Base-by-base conservation (phyloP, 2,113 vertebrate genomes). In the Lagopus leucura region DNA sequence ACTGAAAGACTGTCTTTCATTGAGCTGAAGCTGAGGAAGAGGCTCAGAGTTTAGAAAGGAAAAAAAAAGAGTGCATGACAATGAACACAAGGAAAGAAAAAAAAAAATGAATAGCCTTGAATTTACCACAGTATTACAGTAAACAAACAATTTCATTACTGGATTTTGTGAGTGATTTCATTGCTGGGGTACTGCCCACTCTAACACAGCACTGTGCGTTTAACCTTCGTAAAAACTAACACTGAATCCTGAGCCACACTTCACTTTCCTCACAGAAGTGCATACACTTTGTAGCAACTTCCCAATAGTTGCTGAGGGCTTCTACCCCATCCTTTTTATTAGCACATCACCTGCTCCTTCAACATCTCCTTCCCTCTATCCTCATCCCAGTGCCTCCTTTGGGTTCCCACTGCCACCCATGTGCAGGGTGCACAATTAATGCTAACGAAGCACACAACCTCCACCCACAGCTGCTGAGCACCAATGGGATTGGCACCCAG, bases 391-490 rank as follows among this genome's bases (percentile, higher is more conserved):
- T 13, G 38, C 13, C 19, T 43, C 47, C 32, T 40, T 20, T 13
- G 43, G 57, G 25, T 3, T 1, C 21, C 54, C 14, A 27, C n/a
- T 9, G 10, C n/a, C 8, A 55, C 34, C 34, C 55, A n/a, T 5
- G 14, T 34, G 7, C 32, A 4, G 10, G 2, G 16, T 18, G 52
- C 13, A 30, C 43, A 14, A 20, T 55, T 58, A 36, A 27, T 1
- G 0, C 57, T 12, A 8, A 19, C 0, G 2, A 5, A 13, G 11
- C n/a, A 54, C 52, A 45, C 48, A 12, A 1, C 36, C 36, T 57
- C 0, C 0, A 12, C 3, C 43, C 4, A 6, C 6, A 18, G 34
- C 61, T 0, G 0, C 43, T 36, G 43, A 34, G 34, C 45, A 8
- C 0, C 2, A 40, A 2, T 17, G 5, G 54, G 20, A 25, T 30